Conservation (phyloP, 2,113 vertebrate genomes). For the Dermatemys mawii region DNA sequence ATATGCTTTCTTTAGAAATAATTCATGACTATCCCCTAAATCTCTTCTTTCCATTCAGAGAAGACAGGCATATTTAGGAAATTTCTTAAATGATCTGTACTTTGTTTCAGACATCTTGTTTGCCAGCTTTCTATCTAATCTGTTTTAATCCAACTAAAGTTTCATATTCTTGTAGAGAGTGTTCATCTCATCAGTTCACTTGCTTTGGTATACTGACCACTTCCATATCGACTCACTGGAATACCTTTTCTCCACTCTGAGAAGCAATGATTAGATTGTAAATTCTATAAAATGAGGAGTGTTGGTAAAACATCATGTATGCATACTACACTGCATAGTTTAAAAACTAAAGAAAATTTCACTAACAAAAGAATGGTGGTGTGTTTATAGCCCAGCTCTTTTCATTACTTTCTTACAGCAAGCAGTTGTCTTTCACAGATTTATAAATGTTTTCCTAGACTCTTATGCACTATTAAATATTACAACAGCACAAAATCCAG, state of each 20-base stretch:
- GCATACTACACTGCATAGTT: background rate
- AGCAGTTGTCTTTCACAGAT: background rate
- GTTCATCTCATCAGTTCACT: background rate
- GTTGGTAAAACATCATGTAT: background rate
- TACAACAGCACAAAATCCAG: background rate
- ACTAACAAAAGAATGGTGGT: background rate
- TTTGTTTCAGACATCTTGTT: background rate
- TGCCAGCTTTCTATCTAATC: background rate
- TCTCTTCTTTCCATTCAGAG: background rate
- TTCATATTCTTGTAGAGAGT: background rate
- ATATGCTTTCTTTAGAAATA: background rate
- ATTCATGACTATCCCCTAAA: background rate
- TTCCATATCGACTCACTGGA: background rate
- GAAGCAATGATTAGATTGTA: background rate
- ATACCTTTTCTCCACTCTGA: background rate
- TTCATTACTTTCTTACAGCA: background rate
- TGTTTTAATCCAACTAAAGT: background rate
- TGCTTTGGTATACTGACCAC: background rate
- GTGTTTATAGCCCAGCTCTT: background rate
- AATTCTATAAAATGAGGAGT: background rate
- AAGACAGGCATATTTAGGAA: background rate
- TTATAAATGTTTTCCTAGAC: background rate
- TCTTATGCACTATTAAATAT: background rate
- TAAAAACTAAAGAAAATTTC: background rate
- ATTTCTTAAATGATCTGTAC: background rate